phyloP scores from a whole-genome alignment of 2,888 invertebrate species.

The Nemurella pictetii region DNA sequence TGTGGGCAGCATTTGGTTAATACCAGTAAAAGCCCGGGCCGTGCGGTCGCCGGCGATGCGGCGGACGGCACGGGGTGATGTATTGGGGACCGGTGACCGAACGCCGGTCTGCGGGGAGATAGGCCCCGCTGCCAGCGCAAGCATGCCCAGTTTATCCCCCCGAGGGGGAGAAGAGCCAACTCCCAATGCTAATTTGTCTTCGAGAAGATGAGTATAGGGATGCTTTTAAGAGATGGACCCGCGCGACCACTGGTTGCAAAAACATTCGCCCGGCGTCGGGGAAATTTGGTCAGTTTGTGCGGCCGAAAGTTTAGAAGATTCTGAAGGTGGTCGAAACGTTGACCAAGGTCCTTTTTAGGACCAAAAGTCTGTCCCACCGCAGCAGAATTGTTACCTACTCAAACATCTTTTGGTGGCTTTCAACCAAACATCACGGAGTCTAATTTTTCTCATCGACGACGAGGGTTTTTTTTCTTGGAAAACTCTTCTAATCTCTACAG shows the following conservation, averaged over 20 bases:
- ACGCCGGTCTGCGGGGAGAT: constrained; percentile 26
- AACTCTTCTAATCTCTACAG: too few relatives aligned
- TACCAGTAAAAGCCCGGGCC: constrained; percentile 29
- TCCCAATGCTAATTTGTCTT: constrained; percentile 42
- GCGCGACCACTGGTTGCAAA: not conserved
- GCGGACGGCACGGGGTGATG: constrained; percentile 27
- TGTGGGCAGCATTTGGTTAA: constrained; percentile 32
- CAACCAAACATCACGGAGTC: too few relatives aligned
- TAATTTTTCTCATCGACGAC: too few relatives aligned
- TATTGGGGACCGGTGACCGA: constrained; percentile 16
- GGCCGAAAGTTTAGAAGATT: too few relatives aligned
- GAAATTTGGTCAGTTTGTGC: too few relatives aligned
- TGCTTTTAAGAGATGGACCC: constrained; percentile 19
- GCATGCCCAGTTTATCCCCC: constrained; percentile 25
- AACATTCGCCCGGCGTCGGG: constrained; percentile 18
- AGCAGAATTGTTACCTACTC: too few relatives aligned
- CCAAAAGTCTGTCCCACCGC: too few relatives aligned
- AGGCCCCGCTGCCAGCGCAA: constrained; percentile 4
- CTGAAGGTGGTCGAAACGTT: too few relatives aligned
- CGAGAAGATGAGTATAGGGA: constrained; percentile 28
- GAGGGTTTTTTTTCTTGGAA: too few relatives aligned
- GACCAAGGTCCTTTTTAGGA: too few relatives aligned
- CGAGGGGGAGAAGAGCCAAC: constrained; percentile 6
- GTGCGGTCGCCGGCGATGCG: constrained; percentile 10
- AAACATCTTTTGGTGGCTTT: too few relatives aligned